phyloP scores from a whole-genome alignment of 2,113 vertebrate species.

The Sebastes schlegelii region DNA sequence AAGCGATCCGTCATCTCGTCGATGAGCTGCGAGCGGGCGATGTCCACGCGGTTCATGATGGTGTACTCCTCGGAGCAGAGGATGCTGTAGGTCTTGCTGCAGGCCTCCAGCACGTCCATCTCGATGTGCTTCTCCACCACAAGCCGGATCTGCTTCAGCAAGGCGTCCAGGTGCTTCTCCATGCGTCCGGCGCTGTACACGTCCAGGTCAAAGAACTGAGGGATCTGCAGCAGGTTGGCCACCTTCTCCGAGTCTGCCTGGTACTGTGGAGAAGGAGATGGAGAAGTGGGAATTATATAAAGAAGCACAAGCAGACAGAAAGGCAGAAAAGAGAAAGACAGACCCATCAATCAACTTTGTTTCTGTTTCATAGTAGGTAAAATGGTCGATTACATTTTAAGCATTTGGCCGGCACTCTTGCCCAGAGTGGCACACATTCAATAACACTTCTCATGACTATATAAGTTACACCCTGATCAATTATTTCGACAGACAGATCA shows the following conservation, averaged over 20 bases:
- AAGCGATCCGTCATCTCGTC: constrained; percentile 98
- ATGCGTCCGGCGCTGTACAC: constrained; percentile 98
- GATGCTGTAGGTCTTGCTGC: constrained; percentile 99
- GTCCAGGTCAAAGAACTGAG: constrained; percentile 97
- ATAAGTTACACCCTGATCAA: constrained; percentile 21
- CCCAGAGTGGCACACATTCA: constrained; percentile 13
- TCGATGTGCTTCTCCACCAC: constrained; percentile 99
- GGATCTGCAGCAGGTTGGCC: constrained; percentile 98
- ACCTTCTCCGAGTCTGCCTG: constrained; percentile 98
- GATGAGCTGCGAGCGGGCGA: constrained; percentile 97
- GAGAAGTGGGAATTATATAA: background rate
- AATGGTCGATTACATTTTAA: constrained; percentile 16
- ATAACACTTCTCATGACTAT: constrained; percentile 17
- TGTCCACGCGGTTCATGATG: constrained; percentile 99
- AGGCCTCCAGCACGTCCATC: constrained; percentile 95
- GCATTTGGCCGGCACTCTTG: constrained; percentile 18
- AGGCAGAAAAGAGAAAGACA: background rate
- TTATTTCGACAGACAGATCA: constrained; percentile 42
- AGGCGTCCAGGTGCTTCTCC: constrained; percentile 98
- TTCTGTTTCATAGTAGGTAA: background rate
- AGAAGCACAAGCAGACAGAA: background rate
- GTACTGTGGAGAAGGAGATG: constrained; percentile 84
- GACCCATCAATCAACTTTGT: constrained; percentile 1
- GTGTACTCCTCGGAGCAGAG: constrained; percentile 99
- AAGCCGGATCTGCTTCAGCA: constrained; percentile 97